Percentiles rank a stretch among this genome's conserved stretches.
These are phyloP conservation scores for Leptobrachium ailaonicum DNA, from an alignment of 2,113 vertebrate species.

Conservation along the genomic window DNA sequence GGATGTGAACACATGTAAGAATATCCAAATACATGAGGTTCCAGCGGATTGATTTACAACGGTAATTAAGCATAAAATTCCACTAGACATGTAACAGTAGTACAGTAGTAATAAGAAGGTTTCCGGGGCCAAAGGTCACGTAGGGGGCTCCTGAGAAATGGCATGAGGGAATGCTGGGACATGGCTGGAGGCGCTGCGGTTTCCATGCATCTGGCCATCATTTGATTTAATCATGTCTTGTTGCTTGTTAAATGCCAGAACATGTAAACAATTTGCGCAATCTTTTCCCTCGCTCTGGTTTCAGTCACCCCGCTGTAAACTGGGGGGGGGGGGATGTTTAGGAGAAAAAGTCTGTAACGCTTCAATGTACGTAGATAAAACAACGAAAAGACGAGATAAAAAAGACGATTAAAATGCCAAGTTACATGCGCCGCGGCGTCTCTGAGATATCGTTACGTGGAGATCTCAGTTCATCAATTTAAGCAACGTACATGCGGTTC, in stretches of 20 bases:
- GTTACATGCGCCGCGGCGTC: background rate
- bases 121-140: slow-evolving; percentile 18
- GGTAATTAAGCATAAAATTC: too few relatives aligned
- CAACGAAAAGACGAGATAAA: slow-evolving; percentile 40
- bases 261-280: slow-evolving; percentile 29
- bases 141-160: slow-evolving; percentile 30
- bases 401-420: slow-evolving; percentile 32
- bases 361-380: background rate
- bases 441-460: too few relatives aligned
- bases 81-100: background rate
- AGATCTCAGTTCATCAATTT: background rate
- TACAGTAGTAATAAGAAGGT: background rate
- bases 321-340: background rate
- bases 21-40: too few relatives aligned
- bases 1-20: too few relatives aligned
- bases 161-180: slow-evolving; percentile 8
- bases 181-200: slow-evolving; percentile 14
- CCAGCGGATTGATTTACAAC: too few relatives aligned
- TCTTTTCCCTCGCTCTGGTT: background rate
- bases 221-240: slow-evolving; percentile 38
- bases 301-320: background rate
- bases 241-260: slow-evolving; percentile 33
- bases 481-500: too few relatives aligned
- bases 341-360: background rate
- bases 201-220: slow-evolving; percentile 29